A percentile compares a stretch with the other conserved stretches of the same genome.
phyloP scores from a whole-genome alignment of 1,140 invertebrate species.

The Drosophila seguyi region DNA sequence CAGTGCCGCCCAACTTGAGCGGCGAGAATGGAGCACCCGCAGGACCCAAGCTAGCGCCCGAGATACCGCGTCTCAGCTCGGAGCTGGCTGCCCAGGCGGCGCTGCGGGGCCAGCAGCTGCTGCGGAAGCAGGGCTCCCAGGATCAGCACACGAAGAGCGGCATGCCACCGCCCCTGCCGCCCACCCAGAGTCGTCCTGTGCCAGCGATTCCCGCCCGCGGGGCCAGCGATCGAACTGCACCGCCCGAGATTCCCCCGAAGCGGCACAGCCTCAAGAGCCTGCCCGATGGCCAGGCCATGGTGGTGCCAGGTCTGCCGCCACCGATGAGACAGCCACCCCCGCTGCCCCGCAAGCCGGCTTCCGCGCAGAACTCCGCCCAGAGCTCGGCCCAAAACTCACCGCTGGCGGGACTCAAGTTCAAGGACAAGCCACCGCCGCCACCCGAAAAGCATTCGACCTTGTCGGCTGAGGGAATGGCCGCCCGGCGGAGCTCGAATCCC shows the following conservation, averaged over 20 bases:
- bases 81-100: slow-evolving; percentile 83
- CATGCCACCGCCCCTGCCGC: slow-evolving; percentile 71
- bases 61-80: slow-evolving; percentile 80
- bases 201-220: slow-evolving; percentile 83
- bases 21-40: slow-evolving; percentile 30
- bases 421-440: slow-evolving; percentile 74
- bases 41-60: slow-evolving; percentile 73
- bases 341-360: slow-evolving; percentile 76
- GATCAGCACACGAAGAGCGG: slow-evolving; percentile 46
- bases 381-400: slow-evolving; percentile 83
- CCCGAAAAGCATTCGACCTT: slow-evolving; percentile 74
- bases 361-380: slow-evolving; percentile 71
- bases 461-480: slow-evolving; percentile 64
- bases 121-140: slow-evolving; percentile 72
- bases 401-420: slow-evolving; percentile 67
- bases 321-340: slow-evolving; percentile 75
- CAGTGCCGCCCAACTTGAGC: slow-evolving; percentile 56
- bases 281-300: slow-evolving; percentile 66
- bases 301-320: slow-evolving; percentile 59
- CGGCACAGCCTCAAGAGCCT: slow-evolving; percentile 80
- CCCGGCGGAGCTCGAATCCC: slow-evolving; percentile 75
- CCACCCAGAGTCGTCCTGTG: slow-evolving; percentile 73
- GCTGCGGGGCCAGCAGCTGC: slow-evolving; percentile 74
- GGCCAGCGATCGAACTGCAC: slow-evolving; percentile 66
- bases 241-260: slow-evolving; percentile 84